Evolutionary conservation across 2,888 invertebrate species (phyloP).

Genomic region (Epistrophe eligans): DNA sequence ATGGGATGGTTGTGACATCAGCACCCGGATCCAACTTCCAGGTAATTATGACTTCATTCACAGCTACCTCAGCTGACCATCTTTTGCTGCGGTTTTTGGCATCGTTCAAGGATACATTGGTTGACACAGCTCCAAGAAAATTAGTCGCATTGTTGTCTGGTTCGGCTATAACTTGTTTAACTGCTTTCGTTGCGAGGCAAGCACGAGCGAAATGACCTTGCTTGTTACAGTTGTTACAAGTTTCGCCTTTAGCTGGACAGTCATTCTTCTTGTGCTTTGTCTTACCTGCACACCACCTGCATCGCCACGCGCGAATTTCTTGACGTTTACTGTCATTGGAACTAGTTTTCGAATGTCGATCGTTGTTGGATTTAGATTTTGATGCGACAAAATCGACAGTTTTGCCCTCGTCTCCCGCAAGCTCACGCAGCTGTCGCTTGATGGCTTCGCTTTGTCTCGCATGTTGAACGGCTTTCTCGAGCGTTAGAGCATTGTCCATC

Average conservation of each 20-base stretch:
- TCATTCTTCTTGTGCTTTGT: background rate
- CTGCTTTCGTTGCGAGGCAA: conserved; percentile 26
- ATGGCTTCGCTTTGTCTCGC: background rate
- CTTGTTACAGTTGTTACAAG: conserved; percentile 14
- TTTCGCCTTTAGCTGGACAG: conserved; percentile 14
- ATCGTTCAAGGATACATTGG: background rate
- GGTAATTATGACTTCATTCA: too few relatives aligned
- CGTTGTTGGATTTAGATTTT: background rate
- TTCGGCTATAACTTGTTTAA: conserved; percentile 5
- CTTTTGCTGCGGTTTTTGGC: conserved; percentile 14
- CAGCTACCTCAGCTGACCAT: conserved; percentile 7
- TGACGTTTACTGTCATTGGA: background rate
- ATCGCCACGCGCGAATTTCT: background rate
- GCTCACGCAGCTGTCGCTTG: background rate
- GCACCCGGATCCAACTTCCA: too few relatives aligned
- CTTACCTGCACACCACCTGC: background rate
- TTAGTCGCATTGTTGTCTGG: background rate
- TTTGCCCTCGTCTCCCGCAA: background rate
- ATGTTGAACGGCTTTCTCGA: background rate
- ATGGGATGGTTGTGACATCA: too few relatives aligned
- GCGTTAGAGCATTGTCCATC: background rate
- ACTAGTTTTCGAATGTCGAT: background rate
- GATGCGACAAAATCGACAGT: background rate
- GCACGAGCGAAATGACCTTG: conserved; percentile 23
- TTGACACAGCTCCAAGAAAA: conserved; percentile 24